Base-by-base conservation (phyloP, 2,797 vertebrate species). In the Alexandromys oeconomus region DNA sequence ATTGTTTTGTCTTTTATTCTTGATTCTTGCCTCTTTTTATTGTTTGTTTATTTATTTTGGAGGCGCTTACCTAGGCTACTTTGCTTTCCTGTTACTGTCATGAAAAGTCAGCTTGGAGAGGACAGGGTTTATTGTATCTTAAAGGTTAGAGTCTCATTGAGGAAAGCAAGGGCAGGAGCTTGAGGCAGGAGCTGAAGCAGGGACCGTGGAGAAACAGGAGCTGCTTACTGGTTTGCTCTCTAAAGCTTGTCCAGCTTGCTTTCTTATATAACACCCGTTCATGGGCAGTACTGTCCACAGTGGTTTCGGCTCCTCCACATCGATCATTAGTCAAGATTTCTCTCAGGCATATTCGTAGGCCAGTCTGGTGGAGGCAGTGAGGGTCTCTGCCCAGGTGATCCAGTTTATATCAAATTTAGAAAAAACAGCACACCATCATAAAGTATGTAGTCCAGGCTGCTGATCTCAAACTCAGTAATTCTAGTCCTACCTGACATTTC, bases 1-100 rank as follows among this genome's bases (percentile, higher is more conserved):
- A 54, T 94, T 93, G 65, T 95, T 93, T 96, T 81, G 79, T 15
- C 9, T 78, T 63, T 87, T 85, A 63, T 27, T 73, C 15, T 93
- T 92, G 34, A 27, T 94, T 96, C 21, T 92, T 91, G 37, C 29
- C 29, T 61, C 10, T 43, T 59, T 21, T 25, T 4, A 21, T 21
- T 12, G 19, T 65, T 15, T 27, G 12, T 87, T 14, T 34, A 15
- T 86, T 23, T 69, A 25, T 71, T 87, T 87, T 71, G 51, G 65
- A 71, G 80, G 27, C 3, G 11, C 59, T 43, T 19, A 48, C 43
- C 25, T 48, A 23, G 23, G 74, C 43, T 27, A 10, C 27, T 77
- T 48, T 77, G 12, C 13, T 43, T 77, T 43, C 43, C 12, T 77
- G 13, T 29, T 73, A 1, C 37, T 73, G 19, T n/a, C 34, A 71